Evolutionary conservation across 2,797 vertebrate species (phyloP).

Genomic region (Coranthus polyacanthus): DNA sequence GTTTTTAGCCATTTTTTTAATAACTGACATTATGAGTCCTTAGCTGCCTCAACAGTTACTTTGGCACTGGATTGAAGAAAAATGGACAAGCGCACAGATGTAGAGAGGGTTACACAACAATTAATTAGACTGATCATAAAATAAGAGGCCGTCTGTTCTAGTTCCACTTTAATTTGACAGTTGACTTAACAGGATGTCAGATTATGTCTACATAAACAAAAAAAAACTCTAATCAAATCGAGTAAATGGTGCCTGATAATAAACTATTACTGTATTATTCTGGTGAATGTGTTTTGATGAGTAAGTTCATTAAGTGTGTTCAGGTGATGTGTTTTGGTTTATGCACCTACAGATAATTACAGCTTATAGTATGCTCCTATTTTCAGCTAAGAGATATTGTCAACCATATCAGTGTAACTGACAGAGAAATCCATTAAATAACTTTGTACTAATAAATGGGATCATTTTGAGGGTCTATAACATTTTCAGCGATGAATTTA

Average conservation of each 20-base stretch:
- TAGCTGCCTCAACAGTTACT: slow-evolving; percentile 22
- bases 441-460: slow-evolving; percentile 49
- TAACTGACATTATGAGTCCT: slow-evolving; percentile 45
- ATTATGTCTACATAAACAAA: not conserved
- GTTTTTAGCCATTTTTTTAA: slow-evolving; percentile 26
- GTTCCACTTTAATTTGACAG: not conserved
- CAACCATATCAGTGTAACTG: slow-evolving; percentile 17
- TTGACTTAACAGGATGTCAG: not conserved
- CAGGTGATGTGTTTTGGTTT: slow-evolving; percentile 3
- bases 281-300: not conserved
- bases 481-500: slow-evolving; percentile 49
- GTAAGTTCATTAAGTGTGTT: slow-evolving; percentile 9
- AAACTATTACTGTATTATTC: not conserved
- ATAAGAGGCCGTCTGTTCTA: not conserved
- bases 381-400: slow-evolving; percentile 7
- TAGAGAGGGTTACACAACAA: slow-evolving; percentile 18
- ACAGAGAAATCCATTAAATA: slow-evolving; percentile 46
- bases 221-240: not conserved
- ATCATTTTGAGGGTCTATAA: slow-evolving; percentile 42
- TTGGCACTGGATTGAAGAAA: not conserved
- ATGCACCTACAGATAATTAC: slow-evolving; percentile 5
- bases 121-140: slow-evolving; percentile 1
- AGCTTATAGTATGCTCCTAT: not conserved
- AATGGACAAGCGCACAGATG: slow-evolving; percentile 11
- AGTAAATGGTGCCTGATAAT: not conserved